Evolutionary conservation across 2,797 vertebrate genomes (phyloP), one percentile per base, ranked within the genome.

Genomic region (Lemur catta): DNA sequence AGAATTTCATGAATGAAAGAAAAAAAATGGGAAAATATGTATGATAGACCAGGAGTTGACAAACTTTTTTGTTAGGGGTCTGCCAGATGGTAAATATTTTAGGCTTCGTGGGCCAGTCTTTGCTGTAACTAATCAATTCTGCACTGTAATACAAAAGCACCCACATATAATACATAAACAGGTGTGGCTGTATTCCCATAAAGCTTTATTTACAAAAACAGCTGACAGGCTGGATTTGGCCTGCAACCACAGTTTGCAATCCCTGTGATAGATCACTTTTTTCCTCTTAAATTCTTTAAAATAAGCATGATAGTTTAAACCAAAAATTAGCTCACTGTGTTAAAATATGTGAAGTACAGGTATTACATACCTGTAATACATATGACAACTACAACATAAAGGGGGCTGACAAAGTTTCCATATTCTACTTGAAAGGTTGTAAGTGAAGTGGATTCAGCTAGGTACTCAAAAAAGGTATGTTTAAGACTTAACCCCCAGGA

Each of bases 1-100:
- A 82, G 2, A 84, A 94, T 96, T 91, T 96, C 90, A 78, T 80
- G 17, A 94, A 90, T 93, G 46, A 86, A 90, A 92, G 74, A 75
- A 67, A 15, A 92, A 92, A 80, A 92, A n/a, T 5, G 18, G 43
- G 28, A 52, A 89, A 89, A 26, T 43, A 78, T 8, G 33, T 78
- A 12, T n/a, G 48, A 81, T 4, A 84, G 7, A 89, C 18, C 2
- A 82, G 11, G 48, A 67, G 50, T 43, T 59, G 9, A 50, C 72
- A 95, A 91, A 82, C 14, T 55, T 89, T 84, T 91, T 48, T 35
- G 11, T 81, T 81, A 84, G 69, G 38, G 17, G 3, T 41, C 43
- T 85, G 65, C 3, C 14, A 86, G 75, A 92, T 1, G 79, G 33
- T 61, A 94, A 46, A 55, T 46, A 85, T 86, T 63, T 76, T 26